Evolutionary conservation across 2,113 vertebrate genomes (phyloP).

Genomic region (Synodontis membranacea): DNA sequence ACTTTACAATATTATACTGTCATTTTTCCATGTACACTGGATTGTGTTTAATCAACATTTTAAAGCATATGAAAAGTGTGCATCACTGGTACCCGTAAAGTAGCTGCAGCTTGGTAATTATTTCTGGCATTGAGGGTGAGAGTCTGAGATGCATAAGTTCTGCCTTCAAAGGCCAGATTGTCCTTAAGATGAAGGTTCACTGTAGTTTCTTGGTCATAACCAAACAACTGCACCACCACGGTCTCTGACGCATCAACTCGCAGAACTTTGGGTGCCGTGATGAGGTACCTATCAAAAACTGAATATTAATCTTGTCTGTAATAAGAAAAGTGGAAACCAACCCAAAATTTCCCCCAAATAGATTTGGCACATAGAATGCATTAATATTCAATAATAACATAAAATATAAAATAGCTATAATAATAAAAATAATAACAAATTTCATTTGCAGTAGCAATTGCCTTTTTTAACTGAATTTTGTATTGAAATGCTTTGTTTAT

Average conservation of each 20-base stretch:
- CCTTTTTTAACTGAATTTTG: not conserved
- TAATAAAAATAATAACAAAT: not conserved
- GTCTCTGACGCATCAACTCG: slow-evolving; percentile 76
- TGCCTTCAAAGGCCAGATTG: slow-evolving; percentile 71
- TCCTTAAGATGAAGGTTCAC: slow-evolving; percentile 77
- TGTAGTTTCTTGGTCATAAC: slow-evolving; percentile 68
- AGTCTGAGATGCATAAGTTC: slow-evolving; percentile 56
- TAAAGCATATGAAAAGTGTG: not conserved
- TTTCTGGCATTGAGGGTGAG: slow-evolving; percentile 74
- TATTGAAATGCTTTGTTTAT: not conserved
- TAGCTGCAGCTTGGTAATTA: slow-evolving; percentile 70
- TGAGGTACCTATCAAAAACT: slow-evolving; percentile 77
- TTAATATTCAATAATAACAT: slow-evolving; percentile 46
- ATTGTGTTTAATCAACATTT: not conserved
- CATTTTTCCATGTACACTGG: not conserved
- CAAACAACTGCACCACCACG: slow-evolving; percentile 83
- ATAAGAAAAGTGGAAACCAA: not conserved
- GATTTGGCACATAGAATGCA: slow-evolving; percentile 1
- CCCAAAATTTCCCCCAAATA: not conserved
- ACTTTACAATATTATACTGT: too few species aligned
- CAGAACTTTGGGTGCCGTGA: slow-evolving; percentile 81
- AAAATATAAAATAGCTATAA: not conserved
- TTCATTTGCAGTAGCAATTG: not conserved
- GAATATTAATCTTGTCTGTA: not conserved
- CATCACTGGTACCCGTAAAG: slow-evolving; percentile 73